Conservation (phyloP, 2,113 vertebrate genomes). For the Pterophyllum scalare region DNA sequence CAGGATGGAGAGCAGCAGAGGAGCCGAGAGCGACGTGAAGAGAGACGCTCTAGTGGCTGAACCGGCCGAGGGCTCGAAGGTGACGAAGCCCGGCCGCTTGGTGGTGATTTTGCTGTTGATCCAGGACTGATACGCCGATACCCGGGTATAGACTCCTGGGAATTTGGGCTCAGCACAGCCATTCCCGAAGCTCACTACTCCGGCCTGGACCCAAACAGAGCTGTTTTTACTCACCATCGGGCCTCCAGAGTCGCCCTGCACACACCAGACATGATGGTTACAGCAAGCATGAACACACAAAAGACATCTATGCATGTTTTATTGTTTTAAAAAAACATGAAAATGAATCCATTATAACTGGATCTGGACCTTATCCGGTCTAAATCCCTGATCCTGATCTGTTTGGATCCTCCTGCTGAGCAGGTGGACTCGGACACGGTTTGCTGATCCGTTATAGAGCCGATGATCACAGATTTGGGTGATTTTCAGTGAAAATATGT, state of each 20-base stretch:
- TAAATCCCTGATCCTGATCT: no score
- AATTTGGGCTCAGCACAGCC: conserved; percentile 72
- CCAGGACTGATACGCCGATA: conserved; percentile 62
- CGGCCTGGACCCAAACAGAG: conserved; percentile 81
- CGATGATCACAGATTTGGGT: no score
- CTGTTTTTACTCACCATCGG: conserved; percentile 80
- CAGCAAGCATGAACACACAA: background rate
- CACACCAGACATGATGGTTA: background rate
- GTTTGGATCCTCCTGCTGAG: no score
- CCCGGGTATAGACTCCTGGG: conserved; percentile 65
- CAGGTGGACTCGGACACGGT: no score
- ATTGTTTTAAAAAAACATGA: no score
- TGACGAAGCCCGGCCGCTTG: conserved; percentile 34
- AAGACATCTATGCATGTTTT: background rate
- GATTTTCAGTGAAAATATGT: no score
- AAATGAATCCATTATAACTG: no score
- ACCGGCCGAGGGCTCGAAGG: background rate
- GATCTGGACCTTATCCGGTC: no score
- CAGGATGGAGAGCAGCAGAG: conserved; percentile 22
- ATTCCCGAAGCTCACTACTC: conserved; percentile 87
- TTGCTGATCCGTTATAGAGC: no score
- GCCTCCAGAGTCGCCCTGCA: conserved; percentile 89
- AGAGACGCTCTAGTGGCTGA: rapidly evolving
- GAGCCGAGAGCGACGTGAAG: background rate
- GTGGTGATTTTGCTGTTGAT: conserved; percentile 25